Evolutionary conservation across 2,113 vertebrate species (phyloP).

Genomic region (Larimichthys crocea): DNA sequence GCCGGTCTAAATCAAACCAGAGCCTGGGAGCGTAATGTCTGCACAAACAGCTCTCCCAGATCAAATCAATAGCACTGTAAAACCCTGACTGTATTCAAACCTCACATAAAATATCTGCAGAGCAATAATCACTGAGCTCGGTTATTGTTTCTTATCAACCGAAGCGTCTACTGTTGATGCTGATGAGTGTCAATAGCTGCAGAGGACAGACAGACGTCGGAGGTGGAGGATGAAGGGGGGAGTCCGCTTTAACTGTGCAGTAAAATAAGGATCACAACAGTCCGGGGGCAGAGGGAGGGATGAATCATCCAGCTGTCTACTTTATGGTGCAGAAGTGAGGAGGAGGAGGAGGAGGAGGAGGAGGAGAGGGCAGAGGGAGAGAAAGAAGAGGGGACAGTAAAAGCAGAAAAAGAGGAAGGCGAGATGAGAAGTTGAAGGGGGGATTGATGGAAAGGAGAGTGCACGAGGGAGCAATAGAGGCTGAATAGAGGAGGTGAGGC

Average conservation of each 20-base stretch:
- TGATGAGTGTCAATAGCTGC: constrained; percentile 54
- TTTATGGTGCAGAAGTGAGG: constrained; percentile 60
- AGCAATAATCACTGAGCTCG: constrained; percentile 30
- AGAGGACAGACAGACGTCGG: constrained; percentile 52
- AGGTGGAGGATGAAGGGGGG: constrained; percentile 37
- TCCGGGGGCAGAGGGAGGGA: constrained; percentile 55
- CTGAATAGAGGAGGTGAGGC: constrained; percentile 26
- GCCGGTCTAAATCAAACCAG: constrained; percentile 51
- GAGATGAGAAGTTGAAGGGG: constrained; percentile 36
- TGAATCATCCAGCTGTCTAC: constrained; percentile 67
- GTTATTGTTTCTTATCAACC: constrained; percentile 35
- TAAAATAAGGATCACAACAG: constrained; percentile 70
- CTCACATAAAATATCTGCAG: constrained; percentile 47
- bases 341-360: constrained; percentile 62
- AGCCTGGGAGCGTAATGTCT: constrained; percentile 39
- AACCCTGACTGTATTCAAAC: constrained; percentile 49
- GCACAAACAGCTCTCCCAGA: constrained; percentile 55
- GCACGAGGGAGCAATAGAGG: constrained; percentile 14
- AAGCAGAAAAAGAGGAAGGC: constrained; percentile 17
- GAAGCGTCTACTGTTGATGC: no score
- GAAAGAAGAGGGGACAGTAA: constrained; percentile 30
- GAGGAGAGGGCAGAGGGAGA: constrained; percentile 34
- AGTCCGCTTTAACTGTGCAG: constrained; percentile 55
- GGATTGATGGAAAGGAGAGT: constrained; percentile 41
- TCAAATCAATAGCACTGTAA: constrained; percentile 57